Percentiles rank a stretch among this genome's conserved stretches.
These are phyloP conservation scores for Portevinia maculata DNA, from an alignment of 2,888 invertebrate genomes.

Conservation along the genomic window DNA sequence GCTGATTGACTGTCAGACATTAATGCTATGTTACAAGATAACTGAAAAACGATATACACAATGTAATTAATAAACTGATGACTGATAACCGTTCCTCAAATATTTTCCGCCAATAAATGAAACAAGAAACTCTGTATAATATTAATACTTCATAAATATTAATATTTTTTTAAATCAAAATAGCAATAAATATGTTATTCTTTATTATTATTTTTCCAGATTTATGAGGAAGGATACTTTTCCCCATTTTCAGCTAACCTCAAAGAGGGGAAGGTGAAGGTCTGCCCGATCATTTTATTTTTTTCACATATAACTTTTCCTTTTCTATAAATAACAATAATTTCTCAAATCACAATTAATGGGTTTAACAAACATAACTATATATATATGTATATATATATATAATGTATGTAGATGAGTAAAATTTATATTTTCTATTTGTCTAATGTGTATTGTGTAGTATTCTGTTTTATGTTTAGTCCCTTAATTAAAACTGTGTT, in stretches of 20 bases:
- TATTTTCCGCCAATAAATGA: constrained; percentile 1
- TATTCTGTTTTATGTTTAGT: constrained; percentile 43
- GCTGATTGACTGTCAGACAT: too few relatives aligned
- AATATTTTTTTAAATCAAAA: constrained; percentile 56
- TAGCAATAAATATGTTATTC: constrained; percentile 65
- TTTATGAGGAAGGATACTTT: constrained; percentile 60
- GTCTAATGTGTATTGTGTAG: constrained; percentile 63
- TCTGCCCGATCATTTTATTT: constrained; percentile 37
- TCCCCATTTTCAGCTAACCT: constrained; percentile 30
- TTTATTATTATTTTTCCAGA: constrained; percentile 40
- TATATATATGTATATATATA: constrained; percentile 3
- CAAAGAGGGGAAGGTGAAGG: constrained; percentile 26
- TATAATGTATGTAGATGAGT: constrained; percentile 45
- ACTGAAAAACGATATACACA: too few relatives aligned
- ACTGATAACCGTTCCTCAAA: too few relatives aligned
- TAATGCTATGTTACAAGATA: too few relatives aligned
- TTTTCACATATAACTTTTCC: constrained; percentile 41
- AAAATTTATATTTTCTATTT: constrained; percentile 57
- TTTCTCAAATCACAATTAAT: constrained; percentile 68
- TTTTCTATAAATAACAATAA: constrained; percentile 56
- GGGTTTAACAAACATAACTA: constrained; percentile 59
- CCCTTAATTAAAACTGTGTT: constrained; percentile 34
- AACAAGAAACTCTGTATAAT: constrained; percentile 4
- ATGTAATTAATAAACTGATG: too few relatives aligned
- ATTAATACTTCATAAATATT: constrained; percentile 49